Percentiles rank a stretch among this genome's conserved stretches.
phyloP scores from a whole-genome alignment of 37 sponge, comb jelly and placozoan genomes.

The Beroe ovata region DNA sequence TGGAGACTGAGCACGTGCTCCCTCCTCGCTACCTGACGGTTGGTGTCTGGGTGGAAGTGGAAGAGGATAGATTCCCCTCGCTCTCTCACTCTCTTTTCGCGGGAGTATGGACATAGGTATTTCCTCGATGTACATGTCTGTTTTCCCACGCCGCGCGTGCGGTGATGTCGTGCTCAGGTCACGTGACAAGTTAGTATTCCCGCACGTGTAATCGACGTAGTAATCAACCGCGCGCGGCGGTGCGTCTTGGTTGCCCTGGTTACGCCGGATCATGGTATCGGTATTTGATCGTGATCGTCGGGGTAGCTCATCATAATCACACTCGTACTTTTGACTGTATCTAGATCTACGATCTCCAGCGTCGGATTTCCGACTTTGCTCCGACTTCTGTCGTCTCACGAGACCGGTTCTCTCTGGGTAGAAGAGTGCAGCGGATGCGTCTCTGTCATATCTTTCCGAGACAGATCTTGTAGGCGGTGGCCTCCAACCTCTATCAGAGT shows the following conservation, averaged over 20 bases:
- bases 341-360: too few relatives aligned
- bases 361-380: too few relatives aligned
- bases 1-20: not conserved
- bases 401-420: too few relatives aligned
- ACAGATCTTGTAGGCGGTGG: too few relatives aligned
- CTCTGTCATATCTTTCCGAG: too few relatives aligned
- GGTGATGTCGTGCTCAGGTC: not conserved
- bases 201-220: not conserved
- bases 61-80: not conserved
- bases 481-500: too few relatives aligned
- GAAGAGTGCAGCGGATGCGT: too few relatives aligned
- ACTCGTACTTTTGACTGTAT: not conserved
- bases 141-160: not conserved
- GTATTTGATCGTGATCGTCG: not conserved
- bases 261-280: not conserved
- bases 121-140: not conserved
- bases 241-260: not conserved
- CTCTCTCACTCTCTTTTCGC: not conserved
- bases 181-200: not conserved
- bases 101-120: not conserved
- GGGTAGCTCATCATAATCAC: not conserved
- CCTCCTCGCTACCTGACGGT: not conserved
- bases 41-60: not conserved
- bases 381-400: too few relatives aligned
- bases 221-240: not conserved